Evolutionary conservation across 2,797 vertebrate species (phyloP), one percentile per base, ranked within the genome.

Genomic region (Dendrocincla fuliginosa): DNA sequence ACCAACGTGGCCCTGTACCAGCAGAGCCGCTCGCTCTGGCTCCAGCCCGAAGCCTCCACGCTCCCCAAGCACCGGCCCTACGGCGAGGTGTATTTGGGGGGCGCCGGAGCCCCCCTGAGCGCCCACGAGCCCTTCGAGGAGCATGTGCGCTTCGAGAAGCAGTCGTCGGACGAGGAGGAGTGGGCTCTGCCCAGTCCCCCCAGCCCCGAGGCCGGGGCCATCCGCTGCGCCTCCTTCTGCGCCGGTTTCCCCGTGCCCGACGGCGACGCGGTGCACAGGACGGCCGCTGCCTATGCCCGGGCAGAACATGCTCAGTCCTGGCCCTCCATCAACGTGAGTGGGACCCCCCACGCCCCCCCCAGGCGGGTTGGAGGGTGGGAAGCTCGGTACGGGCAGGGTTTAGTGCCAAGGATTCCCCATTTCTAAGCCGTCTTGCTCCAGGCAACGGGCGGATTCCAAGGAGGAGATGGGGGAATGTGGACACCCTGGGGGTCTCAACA

Each of bases 281-380:
- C 98, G 90, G 97, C 99, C 0, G 98, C 98, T 24, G 98, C 98
- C 32, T 99, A 99, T 79, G 92, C 98, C 94, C 98, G 98, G 20
- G 98, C 99, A 0, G 99, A 99, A 89, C 99, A 99, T 44, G 99
- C 99, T 55, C 99, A 99, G 98, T 99, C 99, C 97, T 99, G 99
- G 99, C 99, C 99, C 6, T 99, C 99, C 30, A 99, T 99, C 93
- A 99, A 99, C 3, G 99, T 99, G 97, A 99, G 99, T 94, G 74
- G 20, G 35, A 10, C 13, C 24, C 27, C 32, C 12, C 3, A 4
- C 5, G 7, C 24, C 33, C 24, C 20, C 1, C 46, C 44, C 11
- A 19, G 44, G 22, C 12, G 46, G 46, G 46, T 25, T 35, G 13
- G 9, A 37, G 30, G 10, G 6, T 3, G 17, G 52, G 61, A 16